Evolutionary conservation across 2,888 invertebrate genomes (phyloP), one percentile per base, ranked within the genome.

Genomic region (Pammene aurita): DNA sequence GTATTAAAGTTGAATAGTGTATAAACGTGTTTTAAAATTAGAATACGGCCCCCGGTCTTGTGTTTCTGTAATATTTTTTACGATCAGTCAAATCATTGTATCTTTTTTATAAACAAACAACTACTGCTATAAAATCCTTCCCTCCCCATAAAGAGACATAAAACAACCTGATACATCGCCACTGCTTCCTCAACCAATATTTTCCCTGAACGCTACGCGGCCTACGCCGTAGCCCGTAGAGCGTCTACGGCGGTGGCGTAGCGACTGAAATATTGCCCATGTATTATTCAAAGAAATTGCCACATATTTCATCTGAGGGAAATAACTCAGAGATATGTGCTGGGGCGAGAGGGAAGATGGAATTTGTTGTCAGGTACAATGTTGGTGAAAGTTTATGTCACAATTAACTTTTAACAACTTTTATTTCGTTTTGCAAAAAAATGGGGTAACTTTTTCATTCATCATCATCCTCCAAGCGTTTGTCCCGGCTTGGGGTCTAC

Each of bases 251-350:
- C 78, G 73, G 26, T 78, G 73, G 70, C 80, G 84, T 80, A 81
- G 81, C 83, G 73, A 77, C 83, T 93, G 92, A 93, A 92, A 93
- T 93, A 93, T 93, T 88, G 89, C 84, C 89, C 91, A 93, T 93
- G 93, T 93, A 93, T 93, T 93, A 93, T 93, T 93, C 93, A 93
- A 90, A 93, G 92, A 91, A 93, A 93, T 93, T 93, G 93, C 93
- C 90, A 90, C 91, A 93, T 93, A 93, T 93, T 93, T 93, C 93
- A 93, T 93, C 90, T 87, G 84, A 85, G 88, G 83, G 88, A 92
- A 90, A 91, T 92, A 91, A 92, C 90, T 88, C 84, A 85, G 85
- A 89, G 87, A 89, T 89, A 89, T 86, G 84, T 80, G 79, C 74
- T 77, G 71, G 77, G 86, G 85, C 78, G 78, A 85, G 76, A 71